Base-by-base conservation (phyloP, 2,888 invertebrate genomes). In the Ochropleura plecta region DNA sequence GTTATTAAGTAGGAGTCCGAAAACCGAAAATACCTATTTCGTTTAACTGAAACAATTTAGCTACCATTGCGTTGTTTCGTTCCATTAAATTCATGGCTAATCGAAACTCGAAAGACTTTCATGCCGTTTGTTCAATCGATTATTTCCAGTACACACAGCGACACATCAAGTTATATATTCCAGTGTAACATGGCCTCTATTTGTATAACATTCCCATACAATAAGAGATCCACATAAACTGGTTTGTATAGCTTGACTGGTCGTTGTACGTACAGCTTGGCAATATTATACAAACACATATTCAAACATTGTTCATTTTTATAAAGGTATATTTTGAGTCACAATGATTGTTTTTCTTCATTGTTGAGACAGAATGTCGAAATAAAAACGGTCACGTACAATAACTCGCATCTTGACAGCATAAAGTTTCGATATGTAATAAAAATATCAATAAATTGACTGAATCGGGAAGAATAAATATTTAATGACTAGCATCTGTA, bases 91-190 rank as follows among this genome's bases (percentile, higher is more conserved):
- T 74, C 62, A 71, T 70, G 59, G 69, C 42, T 72, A 79, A 83
- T 71, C 53, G 49, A 60, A 72, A 74, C 79, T 69, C 46, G 46
- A 60, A 72, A 60, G 30, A 59, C 57, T 73, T 76, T 57, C 73
- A 84, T 62, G 67, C 9, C 55, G 60, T 72, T 73, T 68, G 77
- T 81, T 72, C 9, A 60, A 70, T 84, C 70, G 76, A 84, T 84
- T 72, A 66, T 77, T 84, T 81, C 70, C 63, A 66, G 60, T 74
- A 30, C 30, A 30, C 30, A 30, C 30, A 30, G 30, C 30, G 30
- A 2, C 30, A 30, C 30, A 30, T 30, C 30, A 30, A 30, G 30
- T 30, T 30, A 30, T 30, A 30, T 2, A 30, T 30, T 30, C 30
- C 3, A 30, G 30, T 30, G 30, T 30, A 30, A 30, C 30, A 30